Conservation (phyloP, 1,140 invertebrate genomes). For the Zaprionus tsacasi region DNA sequence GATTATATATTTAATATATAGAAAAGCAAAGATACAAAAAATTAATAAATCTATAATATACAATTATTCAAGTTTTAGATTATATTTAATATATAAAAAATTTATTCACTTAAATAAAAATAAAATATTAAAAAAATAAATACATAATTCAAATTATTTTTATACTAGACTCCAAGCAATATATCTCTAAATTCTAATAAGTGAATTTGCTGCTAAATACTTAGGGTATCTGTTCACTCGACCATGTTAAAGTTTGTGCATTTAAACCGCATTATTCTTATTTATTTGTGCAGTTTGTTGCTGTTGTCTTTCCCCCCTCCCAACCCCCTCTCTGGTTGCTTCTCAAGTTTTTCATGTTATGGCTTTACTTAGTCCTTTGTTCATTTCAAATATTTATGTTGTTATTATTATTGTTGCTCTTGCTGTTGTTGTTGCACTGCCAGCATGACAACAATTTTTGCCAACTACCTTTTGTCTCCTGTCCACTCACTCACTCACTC, state of each 20-base stretch:
- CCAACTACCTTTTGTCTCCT: slow-evolving; percentile 16
- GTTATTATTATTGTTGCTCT: slow-evolving; percentile 14
- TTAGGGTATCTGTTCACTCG: slow-evolving; percentile 13
- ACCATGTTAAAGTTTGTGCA: neutral
- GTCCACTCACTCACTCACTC: neutral
- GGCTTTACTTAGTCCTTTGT: slow-evolving; percentile 59
- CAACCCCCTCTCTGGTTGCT: neutral
- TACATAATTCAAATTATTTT: neutral
- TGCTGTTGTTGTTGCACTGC: slow-evolving; percentile 9
- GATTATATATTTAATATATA: too few relatives aligned
- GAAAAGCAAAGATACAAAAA: too few relatives aligned
- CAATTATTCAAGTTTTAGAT: too few relatives aligned
- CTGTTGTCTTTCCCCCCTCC: slow-evolving; percentile 3
- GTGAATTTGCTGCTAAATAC: neutral
- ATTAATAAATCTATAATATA: too few relatives aligned
- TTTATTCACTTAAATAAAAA: too few relatives aligned
- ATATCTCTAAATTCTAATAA: too few relatives aligned
- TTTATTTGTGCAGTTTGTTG: slow-evolving; percentile 32
- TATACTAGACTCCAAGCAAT: neutral
- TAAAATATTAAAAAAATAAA: neutral
- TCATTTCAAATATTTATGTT: slow-evolving; percentile 71
- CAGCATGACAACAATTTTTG: slow-evolving; percentile 61
- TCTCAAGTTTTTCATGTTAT: slow-evolving; percentile 35
- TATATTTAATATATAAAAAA: too few relatives aligned
- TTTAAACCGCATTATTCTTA: slow-evolving; percentile 31